A percentile compares a stretch with the other conserved stretches of the same genome.
Evolutionary conservation across 1,140 invertebrate genomes (phyloP).

Genomic region (Phymastichus coffea): DNA sequence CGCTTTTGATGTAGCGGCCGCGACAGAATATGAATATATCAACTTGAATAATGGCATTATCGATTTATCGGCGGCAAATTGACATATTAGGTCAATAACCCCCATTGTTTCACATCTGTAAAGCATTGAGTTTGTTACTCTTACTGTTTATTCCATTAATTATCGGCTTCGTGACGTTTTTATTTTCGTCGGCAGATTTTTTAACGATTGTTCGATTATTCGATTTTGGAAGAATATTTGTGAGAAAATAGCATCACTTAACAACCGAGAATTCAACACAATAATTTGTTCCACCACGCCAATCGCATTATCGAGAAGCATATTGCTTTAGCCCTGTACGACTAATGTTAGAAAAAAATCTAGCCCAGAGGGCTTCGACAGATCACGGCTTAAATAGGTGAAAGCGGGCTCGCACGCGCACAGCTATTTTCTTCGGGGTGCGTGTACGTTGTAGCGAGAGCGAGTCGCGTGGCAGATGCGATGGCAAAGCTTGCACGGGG

Average conservation of each 20-base stretch:
- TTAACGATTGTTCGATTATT: not conserved
- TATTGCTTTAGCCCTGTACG: too few relatives aligned
- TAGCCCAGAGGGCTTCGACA: conserved; percentile 3
- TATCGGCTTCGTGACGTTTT: not conserved
- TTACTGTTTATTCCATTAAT: not conserved
- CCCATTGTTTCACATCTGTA: not conserved
- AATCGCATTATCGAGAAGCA: conserved; percentile 1
- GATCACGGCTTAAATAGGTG: conserved; percentile 13
- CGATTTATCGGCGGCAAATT: conserved; percentile 7
- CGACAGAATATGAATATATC: conserved; percentile 7
- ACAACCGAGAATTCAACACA: too few relatives aligned
- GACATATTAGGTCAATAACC: conserved; percentile 14
- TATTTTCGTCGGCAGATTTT: not conserved
- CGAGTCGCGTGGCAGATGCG: conserved; percentile 53
- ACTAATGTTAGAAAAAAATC: not conserved
- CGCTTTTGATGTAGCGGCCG: too few relatives aligned
- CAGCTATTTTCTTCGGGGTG: conserved; percentile 42
- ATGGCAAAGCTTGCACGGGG: conserved; percentile 35
- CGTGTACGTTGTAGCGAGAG: conserved; percentile 39
- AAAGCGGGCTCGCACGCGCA: not conserved
- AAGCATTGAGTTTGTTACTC: not conserved
- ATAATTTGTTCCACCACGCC: too few relatives aligned
- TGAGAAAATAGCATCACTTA: too few relatives aligned
- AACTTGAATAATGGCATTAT: conserved; percentile 18
- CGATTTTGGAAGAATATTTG: too few relatives aligned